Conservation (phyloP, 2,113 vertebrate genomes). For the Pipa parva region DNA sequence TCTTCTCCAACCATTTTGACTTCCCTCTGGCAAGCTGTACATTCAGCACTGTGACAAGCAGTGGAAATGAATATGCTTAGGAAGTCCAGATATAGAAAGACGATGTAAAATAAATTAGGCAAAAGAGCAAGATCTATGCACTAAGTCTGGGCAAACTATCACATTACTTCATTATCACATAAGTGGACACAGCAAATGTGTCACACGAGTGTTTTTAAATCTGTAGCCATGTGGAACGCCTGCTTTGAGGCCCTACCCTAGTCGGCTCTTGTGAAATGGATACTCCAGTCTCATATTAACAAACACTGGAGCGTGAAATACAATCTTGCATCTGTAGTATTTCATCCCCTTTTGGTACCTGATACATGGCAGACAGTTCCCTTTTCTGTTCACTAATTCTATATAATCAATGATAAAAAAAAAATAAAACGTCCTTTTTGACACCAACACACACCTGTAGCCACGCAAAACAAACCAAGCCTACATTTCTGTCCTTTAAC, state of each 20-base stretch:
- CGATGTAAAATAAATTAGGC: no score
- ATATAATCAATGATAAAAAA: constrained; percentile 47
- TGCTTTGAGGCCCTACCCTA: constrained; percentile 43
- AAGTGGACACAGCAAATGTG: constrained; percentile 46
- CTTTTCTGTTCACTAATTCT: constrained; percentile 49
- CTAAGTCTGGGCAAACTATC: constrained; percentile 30
- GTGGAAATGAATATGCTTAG: background rate
- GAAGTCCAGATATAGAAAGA: background rate
- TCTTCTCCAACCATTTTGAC: no score
- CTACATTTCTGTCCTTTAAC: constrained; percentile 34
- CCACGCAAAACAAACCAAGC: constrained; percentile 38
- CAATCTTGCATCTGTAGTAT: constrained; percentile 55
- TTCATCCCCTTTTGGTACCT: constrained; percentile 41
- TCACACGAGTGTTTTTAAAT: constrained; percentile 42
- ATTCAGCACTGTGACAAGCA: no score
- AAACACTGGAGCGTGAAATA: constrained; percentile 59
- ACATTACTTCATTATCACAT: constrained; percentile 43
- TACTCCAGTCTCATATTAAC: constrained; percentile 36
- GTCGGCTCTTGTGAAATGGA: constrained; percentile 48
- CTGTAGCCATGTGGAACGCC: constrained; percentile 68
- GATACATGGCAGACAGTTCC: constrained; percentile 48
- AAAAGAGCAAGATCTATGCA: constrained; percentile 43
- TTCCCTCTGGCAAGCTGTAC: no score
- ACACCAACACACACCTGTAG: constrained; percentile 48
- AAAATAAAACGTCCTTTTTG: constrained; percentile 34